These are phyloP conservation scores for Corythornis vintsioides DNA, from an alignment of 2,113 vertebrate genomes.

Conservation along the genomic window DNA sequence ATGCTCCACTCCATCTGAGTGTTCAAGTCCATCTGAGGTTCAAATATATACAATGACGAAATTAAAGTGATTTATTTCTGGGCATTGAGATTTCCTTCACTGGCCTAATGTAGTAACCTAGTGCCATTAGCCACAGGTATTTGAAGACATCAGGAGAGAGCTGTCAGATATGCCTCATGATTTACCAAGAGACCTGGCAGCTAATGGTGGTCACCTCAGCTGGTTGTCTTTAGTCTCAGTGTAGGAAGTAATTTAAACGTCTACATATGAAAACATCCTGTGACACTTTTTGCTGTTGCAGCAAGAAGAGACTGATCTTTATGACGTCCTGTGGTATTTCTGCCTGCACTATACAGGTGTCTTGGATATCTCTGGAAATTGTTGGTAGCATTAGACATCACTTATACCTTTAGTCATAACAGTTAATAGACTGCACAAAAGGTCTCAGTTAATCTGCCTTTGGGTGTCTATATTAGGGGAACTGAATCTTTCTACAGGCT, in stretches of 20 bases:
- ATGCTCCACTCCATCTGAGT: no score
- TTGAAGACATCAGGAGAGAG: not conserved
- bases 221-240: not conserved
- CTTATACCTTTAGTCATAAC: not conserved
- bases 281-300: not conserved
- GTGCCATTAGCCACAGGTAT: not conserved
- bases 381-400: fast-evolving
- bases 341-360: not conserved
- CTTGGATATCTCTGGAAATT: no score
- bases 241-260: not conserved
- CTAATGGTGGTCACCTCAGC: not conserved
- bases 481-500: not conserved
- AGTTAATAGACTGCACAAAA: not conserved
- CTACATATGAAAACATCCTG: not conserved
- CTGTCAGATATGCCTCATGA: not conserved
- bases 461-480: not conserved
- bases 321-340: no score
- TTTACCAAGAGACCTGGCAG: not conserved
- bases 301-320: not conserved
- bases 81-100: not conserved
- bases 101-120: not conserved
- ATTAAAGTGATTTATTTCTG: not conserved
- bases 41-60: not conserved
- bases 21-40: not conserved
- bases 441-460: not conserved